phyloP scores from a whole-genome alignment of 2,888 invertebrate genomes.

The Yponomeuta sedellus region DNA sequence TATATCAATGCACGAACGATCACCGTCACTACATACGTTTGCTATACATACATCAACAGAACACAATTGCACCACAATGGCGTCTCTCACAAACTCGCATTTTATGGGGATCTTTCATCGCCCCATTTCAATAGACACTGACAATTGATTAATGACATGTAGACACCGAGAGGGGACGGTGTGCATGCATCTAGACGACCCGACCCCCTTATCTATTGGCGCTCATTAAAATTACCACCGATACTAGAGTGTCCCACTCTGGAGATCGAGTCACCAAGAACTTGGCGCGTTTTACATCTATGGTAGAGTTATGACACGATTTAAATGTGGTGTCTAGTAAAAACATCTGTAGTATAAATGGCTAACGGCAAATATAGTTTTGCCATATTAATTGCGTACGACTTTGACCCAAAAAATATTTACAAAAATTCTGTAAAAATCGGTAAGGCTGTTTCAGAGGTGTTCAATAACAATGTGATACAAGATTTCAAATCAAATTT shows the following conservation, averaged over 20 bases:
- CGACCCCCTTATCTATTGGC: conserved; percentile 25
- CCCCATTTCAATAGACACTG: conserved; percentile 66
- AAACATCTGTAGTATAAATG: too few relatives aligned
- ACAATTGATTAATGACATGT: conserved; percentile 66
- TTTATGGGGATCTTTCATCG: conserved; percentile 62
- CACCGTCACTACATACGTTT: not conserved
- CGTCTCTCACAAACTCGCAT: conserved; percentile 26
- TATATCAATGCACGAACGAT: not conserved
- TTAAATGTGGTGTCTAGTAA: too few relatives aligned
- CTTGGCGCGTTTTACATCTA: not conserved
- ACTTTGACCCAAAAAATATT: too few relatives aligned
- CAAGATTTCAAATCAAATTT: too few relatives aligned
- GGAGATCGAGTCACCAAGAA: conserved; percentile 19
- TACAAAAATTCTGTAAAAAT: too few relatives aligned
- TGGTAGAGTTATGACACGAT: too few relatives aligned
- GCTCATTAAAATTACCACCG: conserved; percentile 37
- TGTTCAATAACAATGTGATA: too few relatives aligned
- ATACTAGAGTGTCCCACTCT: conserved; percentile 33
- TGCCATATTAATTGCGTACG: too few relatives aligned
- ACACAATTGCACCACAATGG: conserved; percentile 2
- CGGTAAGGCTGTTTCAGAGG: too few relatives aligned
- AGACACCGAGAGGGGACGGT: conserved; percentile 26
- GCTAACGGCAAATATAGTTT: too few relatives aligned
- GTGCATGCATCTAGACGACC: conserved; percentile 10
- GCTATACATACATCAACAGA: not conserved